Conservation (phyloP, 2,888 invertebrate species). For the Diplazon laetatorius region DNA sequence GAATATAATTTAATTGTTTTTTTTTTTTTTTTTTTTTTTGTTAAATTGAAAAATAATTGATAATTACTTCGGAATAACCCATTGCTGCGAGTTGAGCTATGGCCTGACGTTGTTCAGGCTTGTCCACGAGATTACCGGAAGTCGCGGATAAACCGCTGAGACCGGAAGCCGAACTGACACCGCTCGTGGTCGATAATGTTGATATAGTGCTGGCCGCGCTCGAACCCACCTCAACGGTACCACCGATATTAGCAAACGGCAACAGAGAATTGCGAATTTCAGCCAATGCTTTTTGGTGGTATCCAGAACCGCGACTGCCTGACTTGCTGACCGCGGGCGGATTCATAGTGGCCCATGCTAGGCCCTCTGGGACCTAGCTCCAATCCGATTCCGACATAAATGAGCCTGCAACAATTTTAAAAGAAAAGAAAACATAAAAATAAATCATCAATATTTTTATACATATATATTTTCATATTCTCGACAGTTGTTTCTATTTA, state of each 20-base stretch:
- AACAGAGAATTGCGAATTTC: conserved; percentile 92
- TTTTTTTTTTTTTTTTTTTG: conserved; percentile 18
- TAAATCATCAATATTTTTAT: conserved; percentile 1
- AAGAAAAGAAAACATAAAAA: too few relatives aligned
- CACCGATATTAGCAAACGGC: conserved; percentile 90
- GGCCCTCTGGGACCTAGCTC: conserved; percentile 82
- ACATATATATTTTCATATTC: background rate
- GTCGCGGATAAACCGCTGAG: conserved; percentile 85
- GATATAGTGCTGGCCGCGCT: conserved; percentile 91
- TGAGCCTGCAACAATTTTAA: conserved; percentile 62
- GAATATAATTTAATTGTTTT: too few relatives aligned
- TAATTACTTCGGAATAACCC: conserved; percentile 90
- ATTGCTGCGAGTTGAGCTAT: conserved; percentile 87
- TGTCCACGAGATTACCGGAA: conserved; percentile 86
- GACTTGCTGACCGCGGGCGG: conserved; percentile 84
- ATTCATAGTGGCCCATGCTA: conserved; percentile 84
- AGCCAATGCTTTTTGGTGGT: conserved; percentile 93
- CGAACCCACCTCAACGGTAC: conserved; percentile 87
- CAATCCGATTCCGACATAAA: conserved; percentile 79
- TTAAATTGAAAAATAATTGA: conserved; percentile 12
- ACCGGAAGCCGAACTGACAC: conserved; percentile 85
- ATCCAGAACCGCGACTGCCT: conserved; percentile 90
- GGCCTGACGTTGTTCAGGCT: conserved; percentile 87
- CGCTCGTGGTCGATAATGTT: conserved; percentile 86
- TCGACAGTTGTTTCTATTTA: too few relatives aligned